Conservation (phyloP, 2,113 vertebrate species). For the Illadopsis cleaveri region DNA sequence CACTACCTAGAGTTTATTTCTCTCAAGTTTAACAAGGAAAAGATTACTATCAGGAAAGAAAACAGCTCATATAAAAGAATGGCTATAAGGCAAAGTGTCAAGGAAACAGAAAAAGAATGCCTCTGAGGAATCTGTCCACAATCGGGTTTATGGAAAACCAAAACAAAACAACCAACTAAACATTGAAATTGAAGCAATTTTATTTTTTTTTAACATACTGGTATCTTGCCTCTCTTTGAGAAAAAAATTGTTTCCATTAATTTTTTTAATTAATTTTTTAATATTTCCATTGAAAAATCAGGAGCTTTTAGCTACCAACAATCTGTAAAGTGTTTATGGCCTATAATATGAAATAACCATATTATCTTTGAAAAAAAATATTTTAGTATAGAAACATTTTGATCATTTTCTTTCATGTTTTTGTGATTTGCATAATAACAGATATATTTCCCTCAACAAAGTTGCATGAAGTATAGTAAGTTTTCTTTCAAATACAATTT, state of each 20-base stretch:
- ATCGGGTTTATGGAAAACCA: not conserved
- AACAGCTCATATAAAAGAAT: not conserved
- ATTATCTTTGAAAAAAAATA: not conserved
- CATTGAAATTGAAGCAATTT: not conserved
- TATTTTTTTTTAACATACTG: not conserved
- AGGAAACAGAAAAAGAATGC: not conserved
- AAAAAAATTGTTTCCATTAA: not conserved
- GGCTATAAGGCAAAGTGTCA: not conserved
- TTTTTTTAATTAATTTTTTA: not conserved
- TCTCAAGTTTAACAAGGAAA: not conserved
- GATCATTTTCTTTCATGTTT: not conserved
- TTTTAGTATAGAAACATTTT: not conserved
- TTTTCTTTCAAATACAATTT: not conserved
- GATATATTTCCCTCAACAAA: not conserved
- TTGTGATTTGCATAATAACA: not conserved
- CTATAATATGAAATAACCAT: not conserved
- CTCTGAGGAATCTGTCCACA: not conserved
- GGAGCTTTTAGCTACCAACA: not conserved
- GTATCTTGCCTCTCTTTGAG: not conserved
- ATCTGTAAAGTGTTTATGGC: not conserved
- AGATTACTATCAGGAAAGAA: not conserved
- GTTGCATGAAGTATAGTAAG: not conserved
- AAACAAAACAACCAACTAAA: not conserved
- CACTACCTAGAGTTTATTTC: not conserved
- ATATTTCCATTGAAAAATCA: not conserved